A percentile compares a stretch with the other conserved stretches of the same genome.
phyloP scores from a whole-genome alignment of 2,797 vertebrate species.

The Danio albolineatus region DNA sequence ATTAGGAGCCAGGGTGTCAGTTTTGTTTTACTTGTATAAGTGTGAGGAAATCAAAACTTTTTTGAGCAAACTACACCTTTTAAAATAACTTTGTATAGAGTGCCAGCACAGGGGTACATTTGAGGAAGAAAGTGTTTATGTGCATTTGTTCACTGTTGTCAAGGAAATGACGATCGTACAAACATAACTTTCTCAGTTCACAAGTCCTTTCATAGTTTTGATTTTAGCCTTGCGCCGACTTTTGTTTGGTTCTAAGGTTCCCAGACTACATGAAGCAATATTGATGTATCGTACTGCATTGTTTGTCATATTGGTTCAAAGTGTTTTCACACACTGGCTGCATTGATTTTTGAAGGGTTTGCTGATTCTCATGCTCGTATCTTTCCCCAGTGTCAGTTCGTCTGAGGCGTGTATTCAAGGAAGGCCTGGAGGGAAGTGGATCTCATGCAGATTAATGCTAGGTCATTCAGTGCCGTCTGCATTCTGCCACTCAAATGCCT shows the following conservation, averaged over 20 bases:
- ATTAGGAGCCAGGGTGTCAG: too few relatives aligned
- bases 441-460: conserved; percentile 88
- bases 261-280: neutral
- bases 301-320: neutral
- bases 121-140: conserved; percentile 30
- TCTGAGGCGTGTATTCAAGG: conserved; percentile 69
- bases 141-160: conserved; percentile 30
- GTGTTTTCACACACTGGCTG: conserved; percentile 3
- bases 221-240: conserved; percentile 14
- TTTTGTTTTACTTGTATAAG: too few relatives aligned
- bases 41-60: too few relatives aligned
- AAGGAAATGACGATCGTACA: conserved; percentile 37
- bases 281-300: neutral
- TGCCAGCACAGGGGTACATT: neutral
- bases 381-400: conserved; percentile 68
- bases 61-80: too few relatives aligned
- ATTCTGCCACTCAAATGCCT: conserved; percentile 87
- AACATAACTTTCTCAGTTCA: conserved; percentile 2
- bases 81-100: conserved; percentile 21
- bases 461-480: conserved; percentile 78
- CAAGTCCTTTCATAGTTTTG: neutral
- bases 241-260: neutral
- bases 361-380: conserved; percentile 59
- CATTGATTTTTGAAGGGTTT: conserved; percentile 70
- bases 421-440: conserved; percentile 68